Evolutionary conservation across 2,113 vertebrate genomes (phyloP).

Genomic region (Ictidomys tridecemlineatus): DNA sequence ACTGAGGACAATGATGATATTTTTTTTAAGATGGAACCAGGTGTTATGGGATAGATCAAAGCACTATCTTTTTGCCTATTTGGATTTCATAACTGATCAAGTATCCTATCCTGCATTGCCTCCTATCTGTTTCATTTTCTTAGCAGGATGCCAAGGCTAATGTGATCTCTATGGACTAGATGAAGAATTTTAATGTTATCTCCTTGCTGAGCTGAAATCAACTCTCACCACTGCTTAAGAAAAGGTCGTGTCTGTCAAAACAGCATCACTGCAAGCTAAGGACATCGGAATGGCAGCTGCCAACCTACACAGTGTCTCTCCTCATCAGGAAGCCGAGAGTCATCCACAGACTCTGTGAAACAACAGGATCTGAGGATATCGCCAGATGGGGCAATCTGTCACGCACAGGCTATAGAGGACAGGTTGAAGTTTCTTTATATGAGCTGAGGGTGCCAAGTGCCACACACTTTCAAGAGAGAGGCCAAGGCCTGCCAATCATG

Average conservation of each 20-base stretch:
- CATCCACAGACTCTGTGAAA: slow-evolving; percentile 40
- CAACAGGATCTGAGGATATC: slow-evolving; percentile 60
- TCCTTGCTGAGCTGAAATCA: slow-evolving; percentile 50
- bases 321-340: slow-evolving; percentile 38
- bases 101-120: background rate
- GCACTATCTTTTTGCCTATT: background rate
- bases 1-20: background rate
- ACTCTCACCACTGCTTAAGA: background rate
- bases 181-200: slow-evolving; percentile 53
- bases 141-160: background rate
- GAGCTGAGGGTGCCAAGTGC: slow-evolving; percentile 66
- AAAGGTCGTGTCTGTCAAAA: slow-evolving; percentile 66
- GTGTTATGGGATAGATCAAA: background rate
- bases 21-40: background rate
- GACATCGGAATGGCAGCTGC: slow-evolving; percentile 61
- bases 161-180: background rate
- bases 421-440: slow-evolving; percentile 75
- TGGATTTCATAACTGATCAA: background rate
- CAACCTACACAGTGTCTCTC: slow-evolving; percentile 48
- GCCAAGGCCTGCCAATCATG: slow-evolving; percentile 72
- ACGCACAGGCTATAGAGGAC: slow-evolving; percentile 26
- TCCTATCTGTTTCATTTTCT: slow-evolving; percentile 2
- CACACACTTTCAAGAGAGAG: slow-evolving; percentile 74
- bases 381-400: slow-evolving; percentile 73
- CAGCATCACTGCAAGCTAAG: background rate